Percentiles rank a stretch among this genome's conserved stretches.
Conservation (phyloP, 2,113 vertebrate species). For the Onychostruthus taczanowskii region DNA sequence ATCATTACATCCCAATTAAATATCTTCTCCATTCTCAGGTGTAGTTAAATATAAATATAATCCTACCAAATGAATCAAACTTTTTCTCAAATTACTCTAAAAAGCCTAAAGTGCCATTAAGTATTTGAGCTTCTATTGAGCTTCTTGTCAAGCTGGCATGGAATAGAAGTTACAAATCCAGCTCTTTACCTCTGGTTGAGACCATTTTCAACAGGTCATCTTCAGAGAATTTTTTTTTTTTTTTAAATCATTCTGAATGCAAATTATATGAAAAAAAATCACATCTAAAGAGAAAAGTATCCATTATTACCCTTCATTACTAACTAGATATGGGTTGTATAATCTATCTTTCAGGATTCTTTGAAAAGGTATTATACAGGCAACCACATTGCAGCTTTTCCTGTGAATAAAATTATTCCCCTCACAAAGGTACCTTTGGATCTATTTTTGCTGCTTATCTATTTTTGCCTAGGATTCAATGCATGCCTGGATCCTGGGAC, state of each 20-base stretch:
- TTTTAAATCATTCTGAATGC: neutral
- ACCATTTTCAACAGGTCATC: neutral
- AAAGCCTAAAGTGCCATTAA: neutral
- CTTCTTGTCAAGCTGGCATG: neutral
- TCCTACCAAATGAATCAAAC: neutral
- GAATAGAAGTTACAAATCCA: neutral
- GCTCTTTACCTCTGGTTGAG: neutral
- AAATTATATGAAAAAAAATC: neutral
- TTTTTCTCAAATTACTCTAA: neutral
- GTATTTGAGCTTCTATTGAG: neutral
- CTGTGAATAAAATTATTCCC: neutral
- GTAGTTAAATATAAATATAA: neutral
- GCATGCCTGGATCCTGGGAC: neutral
- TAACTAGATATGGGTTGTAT: neutral
- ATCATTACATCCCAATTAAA: neutral
- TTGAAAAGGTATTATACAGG: neutral
- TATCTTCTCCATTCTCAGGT: neutral
- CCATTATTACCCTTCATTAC: neutral
- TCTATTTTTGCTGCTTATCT: neutral
- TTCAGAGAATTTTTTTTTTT: neutral
- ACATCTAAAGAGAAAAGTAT: neutral
- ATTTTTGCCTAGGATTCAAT: neutral
- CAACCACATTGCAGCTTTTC: neutral
- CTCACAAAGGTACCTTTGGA: neutral
- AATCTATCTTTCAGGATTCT: neutral